Percentiles rank a stretch among this genome's conserved stretches.
These are phyloP conservation scores for Encarsia formosa DNA, from an alignment of 2,888 invertebrate genomes.

Conservation along the genomic window DNA sequence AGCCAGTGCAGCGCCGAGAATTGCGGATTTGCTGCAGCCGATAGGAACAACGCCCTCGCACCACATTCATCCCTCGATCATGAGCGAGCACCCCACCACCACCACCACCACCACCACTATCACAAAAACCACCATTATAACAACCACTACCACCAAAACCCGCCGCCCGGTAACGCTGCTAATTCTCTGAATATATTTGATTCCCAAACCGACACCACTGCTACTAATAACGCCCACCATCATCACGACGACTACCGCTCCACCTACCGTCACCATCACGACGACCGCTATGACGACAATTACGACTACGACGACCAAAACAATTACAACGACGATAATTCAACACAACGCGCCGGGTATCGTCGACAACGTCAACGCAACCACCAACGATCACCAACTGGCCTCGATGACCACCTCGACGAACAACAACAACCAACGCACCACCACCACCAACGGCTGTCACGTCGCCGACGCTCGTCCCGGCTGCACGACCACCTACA, in stretches of 20 bases:
- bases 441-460: constrained; percentile 29
- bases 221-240: constrained; percentile 1
- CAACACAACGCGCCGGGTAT: too few relatives aligned
- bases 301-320: constrained; percentile 19
- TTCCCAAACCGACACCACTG: constrained; percentile 50
- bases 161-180: constrained; percentile 52
- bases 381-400: constrained; percentile 30
- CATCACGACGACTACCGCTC: neutral
- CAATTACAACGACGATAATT: constrained; percentile 19
- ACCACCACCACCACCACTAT: too few relatives aligned
- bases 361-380: too few relatives aligned
- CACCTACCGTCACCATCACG: too few relatives aligned
- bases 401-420: constrained; percentile 23
- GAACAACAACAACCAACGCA: neutral
- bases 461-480: constrained; percentile 33
- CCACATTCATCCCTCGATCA: too few relatives aligned
- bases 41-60: too few relatives aligned
- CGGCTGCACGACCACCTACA: too few relatives aligned
- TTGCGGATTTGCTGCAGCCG: constrained; percentile 53
- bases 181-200: constrained; percentile 52
- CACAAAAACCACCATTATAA: too few relatives aligned
- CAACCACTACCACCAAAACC: too few relatives aligned
- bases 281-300: constrained; percentile 10
- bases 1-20: constrained; percentile 52
- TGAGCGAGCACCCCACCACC: constrained; percentile 51